Evolutionary conservation across 2,888 invertebrate genomes (phyloP), one percentile per base, ranked within the genome.

Genomic region (Cephus sareptanus): DNA sequence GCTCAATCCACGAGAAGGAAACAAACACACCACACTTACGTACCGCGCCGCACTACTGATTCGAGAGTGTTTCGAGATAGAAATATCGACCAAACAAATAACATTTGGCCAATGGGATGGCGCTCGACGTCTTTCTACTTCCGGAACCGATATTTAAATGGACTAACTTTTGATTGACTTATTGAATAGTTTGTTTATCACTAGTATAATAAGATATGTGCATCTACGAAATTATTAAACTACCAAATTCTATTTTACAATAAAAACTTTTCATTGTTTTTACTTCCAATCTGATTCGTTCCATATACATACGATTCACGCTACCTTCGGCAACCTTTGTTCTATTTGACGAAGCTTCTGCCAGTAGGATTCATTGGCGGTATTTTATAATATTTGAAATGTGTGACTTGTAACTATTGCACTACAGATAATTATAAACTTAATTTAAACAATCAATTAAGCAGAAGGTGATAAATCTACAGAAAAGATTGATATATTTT

Each of bases 1-100:
- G 77, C 85, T 86, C 82, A 80, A 82, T 79, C 77, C 80, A 76
- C 80, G 79, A 79, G 84, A 86, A 83, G 84, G 87, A 88, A 89
- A 89, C 87, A 90, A 89, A 89, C 85, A 89, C 85, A 83, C 83
- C 81, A 82, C 73, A 83, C 86, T 85, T 84, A 85, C 85, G 85
- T 84, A 84, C 82, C 84, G 82, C 85, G 84, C 84, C 83, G 84
- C 82, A 84, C 79, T 84, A 82, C 76, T 81, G 84, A 85, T 86
- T 85, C 87, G 88, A 87, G 86, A 85, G 81, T 85, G 82, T 83
- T 84, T 84, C 88, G 87, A 84, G 87, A 85, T 83, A 79, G 74
- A 71, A 78, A 79, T 85, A 84, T 87, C 87, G 87, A 87, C 80
- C 81, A 81, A 84, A 87, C 83, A 81, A 81, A 82, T 79, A 79